Conservation (phyloP, 2,113 vertebrate species). For the Fregata magnificens region DNA sequence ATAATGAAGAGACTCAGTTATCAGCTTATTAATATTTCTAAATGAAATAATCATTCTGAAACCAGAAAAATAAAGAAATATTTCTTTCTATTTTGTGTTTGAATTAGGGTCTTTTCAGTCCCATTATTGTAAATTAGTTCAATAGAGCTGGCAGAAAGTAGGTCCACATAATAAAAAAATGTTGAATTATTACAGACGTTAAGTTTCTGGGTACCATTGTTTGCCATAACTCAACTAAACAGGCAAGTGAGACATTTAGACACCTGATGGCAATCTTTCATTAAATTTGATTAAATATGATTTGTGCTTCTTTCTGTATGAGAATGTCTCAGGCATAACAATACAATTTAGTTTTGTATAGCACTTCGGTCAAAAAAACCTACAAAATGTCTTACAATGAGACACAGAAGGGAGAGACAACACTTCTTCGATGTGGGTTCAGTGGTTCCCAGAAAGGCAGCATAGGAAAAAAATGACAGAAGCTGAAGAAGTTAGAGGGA, state of each 20-base stretch:
- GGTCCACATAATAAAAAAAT: background rate
- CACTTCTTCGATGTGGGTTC: background rate
- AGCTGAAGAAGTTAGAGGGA: background rate
- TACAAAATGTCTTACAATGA: background rate
- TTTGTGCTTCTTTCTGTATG: constrained; percentile 26
- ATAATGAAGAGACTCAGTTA: constrained; percentile 50
- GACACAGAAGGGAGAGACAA: background rate
- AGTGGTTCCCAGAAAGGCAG: background rate
- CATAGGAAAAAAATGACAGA: background rate
- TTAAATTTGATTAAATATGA: constrained; percentile 63
- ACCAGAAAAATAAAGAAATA: background rate
- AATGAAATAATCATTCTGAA: constrained; percentile 34
- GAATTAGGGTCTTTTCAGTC: background rate
- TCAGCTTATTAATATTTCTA: constrained; percentile 54
- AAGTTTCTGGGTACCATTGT: background rate
- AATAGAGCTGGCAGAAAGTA: background rate
- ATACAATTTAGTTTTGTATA: background rate
- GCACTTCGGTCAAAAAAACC: background rate
- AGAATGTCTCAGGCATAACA: background rate
- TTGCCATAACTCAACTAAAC: constrained; percentile 39
- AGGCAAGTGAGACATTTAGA: constrained; percentile 59
- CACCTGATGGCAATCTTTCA: constrained; percentile 79
- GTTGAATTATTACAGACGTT: background rate
- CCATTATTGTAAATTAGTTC: constrained; percentile 23
- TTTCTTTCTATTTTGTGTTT: background rate